Conservation (phyloP, 53 echinoderm and acorn worm genomes). For the Paracentrotus lividus region DNA sequence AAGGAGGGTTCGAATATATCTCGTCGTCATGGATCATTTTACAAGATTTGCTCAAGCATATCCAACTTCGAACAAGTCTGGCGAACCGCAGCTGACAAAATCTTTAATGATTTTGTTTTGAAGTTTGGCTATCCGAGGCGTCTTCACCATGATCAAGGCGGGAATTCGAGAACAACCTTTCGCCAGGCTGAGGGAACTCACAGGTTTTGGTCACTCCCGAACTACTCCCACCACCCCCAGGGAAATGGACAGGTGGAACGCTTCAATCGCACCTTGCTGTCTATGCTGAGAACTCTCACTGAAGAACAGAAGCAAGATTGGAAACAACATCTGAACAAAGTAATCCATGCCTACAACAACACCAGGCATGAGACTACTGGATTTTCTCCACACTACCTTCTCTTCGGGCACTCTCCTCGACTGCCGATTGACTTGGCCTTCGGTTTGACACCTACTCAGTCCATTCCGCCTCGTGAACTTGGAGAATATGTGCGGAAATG, state of each 20-base stretch:
- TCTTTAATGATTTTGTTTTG: constrained; percentile 64
- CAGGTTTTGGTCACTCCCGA: constrained; percentile 63
- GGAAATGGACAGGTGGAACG: constrained; percentile 80
- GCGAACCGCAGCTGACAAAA: no score
- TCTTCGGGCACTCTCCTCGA: constrained; percentile 68
- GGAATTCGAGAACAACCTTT: constrained; percentile 85
- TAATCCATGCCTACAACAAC: constrained; percentile 82
- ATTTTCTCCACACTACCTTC: constrained; percentile 70
- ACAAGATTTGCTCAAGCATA: constrained; percentile 61
- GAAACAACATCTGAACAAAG: constrained; percentile 71
- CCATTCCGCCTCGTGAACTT: neutral
- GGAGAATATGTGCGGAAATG: constrained; percentile 42
- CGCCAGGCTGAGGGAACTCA: constrained; percentile 45
- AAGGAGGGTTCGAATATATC: constrained; percentile 50
- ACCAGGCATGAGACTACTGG: constrained; percentile 72
- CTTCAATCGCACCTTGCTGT: constrained; percentile 80
- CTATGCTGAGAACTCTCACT: constrained; percentile 71
- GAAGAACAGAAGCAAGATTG: constrained; percentile 56
- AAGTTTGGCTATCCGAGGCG: constrained; percentile 75
- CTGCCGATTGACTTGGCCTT: constrained; percentile 74
- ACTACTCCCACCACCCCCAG: constrained; percentile 84
- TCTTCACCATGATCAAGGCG: constrained; percentile 84
- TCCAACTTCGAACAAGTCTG: constrained; percentile 56
- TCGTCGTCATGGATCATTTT: constrained; percentile 62
- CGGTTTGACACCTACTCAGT: neutral